A percentile compares a stretch with the other conserved stretches of the same genome.
These are phyloP conservation scores for Jaculus jaculus DNA, from an alignment of 2,113 vertebrate genomes.

Conservation along the genomic window DNA sequence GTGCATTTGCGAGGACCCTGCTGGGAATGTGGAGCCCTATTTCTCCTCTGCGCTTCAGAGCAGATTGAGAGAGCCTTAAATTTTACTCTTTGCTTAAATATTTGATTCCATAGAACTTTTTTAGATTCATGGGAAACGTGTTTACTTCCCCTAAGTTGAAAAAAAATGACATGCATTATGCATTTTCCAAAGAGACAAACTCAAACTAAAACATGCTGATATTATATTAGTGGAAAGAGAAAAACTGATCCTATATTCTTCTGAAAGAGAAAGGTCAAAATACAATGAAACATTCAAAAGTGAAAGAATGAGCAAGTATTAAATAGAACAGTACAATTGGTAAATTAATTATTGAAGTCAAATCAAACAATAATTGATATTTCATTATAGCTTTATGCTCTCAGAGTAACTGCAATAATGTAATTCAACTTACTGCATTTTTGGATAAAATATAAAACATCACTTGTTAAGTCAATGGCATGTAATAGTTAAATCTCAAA, in stretches of 20 bases:
- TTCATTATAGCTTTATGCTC: constrained; percentile 26
- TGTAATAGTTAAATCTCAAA: constrained; percentile 52
- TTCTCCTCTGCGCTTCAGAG: constrained; percentile 25
- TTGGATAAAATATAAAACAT: constrained; percentile 46
- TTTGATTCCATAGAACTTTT: not conserved
- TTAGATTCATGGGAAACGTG: not conserved
- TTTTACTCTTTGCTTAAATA: not conserved
- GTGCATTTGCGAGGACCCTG: not conserved
- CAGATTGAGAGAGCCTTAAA: not conserved
- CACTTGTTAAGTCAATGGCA: constrained; percentile 3
- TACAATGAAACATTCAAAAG: constrained; percentile 19
- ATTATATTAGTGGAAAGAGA: not conserved
- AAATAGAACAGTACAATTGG: constrained; percentile 5
- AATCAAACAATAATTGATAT: not conserved
- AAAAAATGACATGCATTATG: not conserved
- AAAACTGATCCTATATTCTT: not conserved
- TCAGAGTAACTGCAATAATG: not conserved
- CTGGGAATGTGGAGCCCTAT: constrained; percentile 5
- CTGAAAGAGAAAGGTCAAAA: not conserved
- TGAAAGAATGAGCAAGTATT: constrained; percentile 3
- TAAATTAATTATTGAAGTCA: not conserved
- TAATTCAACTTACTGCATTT: constrained; percentile 40
- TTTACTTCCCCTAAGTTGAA: not conserved
- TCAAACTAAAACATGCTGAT: not conserved
- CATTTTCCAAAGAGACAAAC: not conserved